Evolutionary conservation across 92 coral and sea anemone species (phyloP).

Genomic region (Heteractis magnifica): DNA sequence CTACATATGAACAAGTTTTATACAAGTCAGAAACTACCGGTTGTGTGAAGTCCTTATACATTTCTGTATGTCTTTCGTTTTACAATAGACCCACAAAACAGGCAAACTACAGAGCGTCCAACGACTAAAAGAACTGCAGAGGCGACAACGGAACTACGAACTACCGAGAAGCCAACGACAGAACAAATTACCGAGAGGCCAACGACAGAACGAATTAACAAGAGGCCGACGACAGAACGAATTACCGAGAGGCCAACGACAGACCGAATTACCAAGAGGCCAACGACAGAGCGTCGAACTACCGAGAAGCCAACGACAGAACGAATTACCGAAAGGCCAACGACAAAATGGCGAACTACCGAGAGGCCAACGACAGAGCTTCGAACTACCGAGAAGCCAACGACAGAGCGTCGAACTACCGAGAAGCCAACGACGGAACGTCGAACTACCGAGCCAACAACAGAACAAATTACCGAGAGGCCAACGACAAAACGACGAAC

Average conservation of each 20-base stretch:
- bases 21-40: too few relatives aligned
- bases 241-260: background rate
- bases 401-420: constrained; percentile 19
- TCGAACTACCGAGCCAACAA: constrained; percentile 22
- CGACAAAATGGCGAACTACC: constrained; percentile 25
- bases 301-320: background rate
- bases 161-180: constrained; percentile 20
- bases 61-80: background rate
- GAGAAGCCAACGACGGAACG: constrained; percentile 6
- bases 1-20: too few relatives aligned
- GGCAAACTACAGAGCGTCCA: constrained; percentile 4
- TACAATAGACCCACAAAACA: background rate
- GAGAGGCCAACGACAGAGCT: constrained; percentile 16
- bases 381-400: constrained; percentile 24
- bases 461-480: constrained; percentile 21
- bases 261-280: background rate
- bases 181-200: constrained; percentile 16
- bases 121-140: constrained; percentile 11
- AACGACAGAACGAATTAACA: constrained; percentile 17
- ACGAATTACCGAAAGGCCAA: constrained; percentile 10
- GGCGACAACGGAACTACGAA: constrained; percentile 10
- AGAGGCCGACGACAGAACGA: constrained; percentile 19
- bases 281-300: constrained; percentile 29
- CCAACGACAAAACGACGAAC: constrained; percentile 31
- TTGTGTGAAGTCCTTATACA: background rate